Conservation (phyloP, 2,888 invertebrate genomes). For the Dynastes grantii region DNA sequence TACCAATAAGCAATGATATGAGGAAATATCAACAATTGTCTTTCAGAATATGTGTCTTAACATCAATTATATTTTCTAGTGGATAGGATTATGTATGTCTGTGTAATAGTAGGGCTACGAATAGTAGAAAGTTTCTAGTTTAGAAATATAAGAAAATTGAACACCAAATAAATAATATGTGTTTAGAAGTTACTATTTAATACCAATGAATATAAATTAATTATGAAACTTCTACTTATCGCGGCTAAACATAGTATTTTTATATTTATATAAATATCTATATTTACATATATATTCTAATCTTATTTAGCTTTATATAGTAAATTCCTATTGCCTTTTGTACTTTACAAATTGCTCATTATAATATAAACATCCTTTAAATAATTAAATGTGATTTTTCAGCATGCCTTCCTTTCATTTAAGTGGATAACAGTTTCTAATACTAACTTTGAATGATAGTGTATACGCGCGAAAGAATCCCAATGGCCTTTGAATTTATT, state of each 20-base stretch:
- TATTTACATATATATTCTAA: slow-evolving; percentile 1
- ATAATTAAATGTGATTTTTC: slow-evolving; percentile 32
- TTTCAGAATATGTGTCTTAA: slow-evolving; percentile 46
- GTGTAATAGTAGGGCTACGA: slow-evolving; percentile 1
- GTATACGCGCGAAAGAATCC: no score
- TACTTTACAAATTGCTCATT: slow-evolving; percentile 27
- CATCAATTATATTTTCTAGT: slow-evolving; percentile 1
- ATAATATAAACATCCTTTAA: neutral
- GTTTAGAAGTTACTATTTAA: slow-evolving; percentile 3
- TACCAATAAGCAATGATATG: slow-evolving; percentile 16
- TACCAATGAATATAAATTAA: slow-evolving; percentile 8
- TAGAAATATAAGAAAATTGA: neutral
- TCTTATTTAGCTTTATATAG: slow-evolving; percentile 14
- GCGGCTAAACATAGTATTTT: slow-evolving; percentile 6
- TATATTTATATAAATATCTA: slow-evolving; percentile 17
- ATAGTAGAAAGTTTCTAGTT: slow-evolving; percentile 19
- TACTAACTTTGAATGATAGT: no score
- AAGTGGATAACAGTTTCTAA: neutral
- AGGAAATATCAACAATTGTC: slow-evolving; percentile 30
- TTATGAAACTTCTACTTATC: slow-evolving; percentile 16
- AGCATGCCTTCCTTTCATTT: neutral
- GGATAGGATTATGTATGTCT: slow-evolving; percentile 9
- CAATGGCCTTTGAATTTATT: no score
- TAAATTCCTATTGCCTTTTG: slow-evolving; percentile 9
- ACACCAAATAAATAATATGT: neutral